These are phyloP conservation scores for Acrossocheilus wenchowensis DNA, from an alignment of 2,797 vertebrate genomes.

Conservation along the genomic window DNA sequence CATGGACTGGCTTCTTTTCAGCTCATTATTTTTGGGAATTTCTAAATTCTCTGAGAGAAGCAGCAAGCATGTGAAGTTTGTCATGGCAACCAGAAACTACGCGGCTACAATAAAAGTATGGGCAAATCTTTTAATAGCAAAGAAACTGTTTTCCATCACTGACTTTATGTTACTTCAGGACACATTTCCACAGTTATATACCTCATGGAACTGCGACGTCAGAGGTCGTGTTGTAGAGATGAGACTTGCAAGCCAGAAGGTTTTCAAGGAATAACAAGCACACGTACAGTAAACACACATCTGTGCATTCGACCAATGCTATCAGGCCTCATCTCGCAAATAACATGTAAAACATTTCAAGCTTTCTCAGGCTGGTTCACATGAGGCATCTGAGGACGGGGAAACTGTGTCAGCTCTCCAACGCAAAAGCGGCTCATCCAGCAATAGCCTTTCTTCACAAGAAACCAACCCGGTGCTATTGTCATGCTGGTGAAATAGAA, in stretches of 20 bases:
- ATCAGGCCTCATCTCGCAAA: background rate
- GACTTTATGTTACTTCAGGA: background rate
- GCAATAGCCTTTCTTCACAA: conserved; percentile 21
- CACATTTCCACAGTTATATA: no score
- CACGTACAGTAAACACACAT: background rate
- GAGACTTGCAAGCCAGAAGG: background rate
- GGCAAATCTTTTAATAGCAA: background rate
- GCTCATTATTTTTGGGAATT: background rate
- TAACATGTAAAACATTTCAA: background rate
- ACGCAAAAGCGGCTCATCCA: background rate
- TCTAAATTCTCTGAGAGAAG: background rate
- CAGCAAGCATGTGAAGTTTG: background rate
- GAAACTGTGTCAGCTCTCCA: conserved; percentile 32
- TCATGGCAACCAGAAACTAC: conserved; percentile 11
- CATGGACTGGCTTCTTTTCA: background rate
- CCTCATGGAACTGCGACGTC: background rate
- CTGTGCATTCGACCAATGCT: background rate
- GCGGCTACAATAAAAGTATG: background rate
- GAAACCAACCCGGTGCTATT: background rate
- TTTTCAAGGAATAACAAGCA: background rate
- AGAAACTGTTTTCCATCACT: background rate
- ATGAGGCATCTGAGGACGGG: background rate
- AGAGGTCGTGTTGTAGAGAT: background rate
- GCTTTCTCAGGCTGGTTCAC: background rate
- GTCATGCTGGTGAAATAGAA: conserved; percentile 31